Conservation (phyloP, 1,140 invertebrate genomes). For the Littorina saxatilis region DNA sequence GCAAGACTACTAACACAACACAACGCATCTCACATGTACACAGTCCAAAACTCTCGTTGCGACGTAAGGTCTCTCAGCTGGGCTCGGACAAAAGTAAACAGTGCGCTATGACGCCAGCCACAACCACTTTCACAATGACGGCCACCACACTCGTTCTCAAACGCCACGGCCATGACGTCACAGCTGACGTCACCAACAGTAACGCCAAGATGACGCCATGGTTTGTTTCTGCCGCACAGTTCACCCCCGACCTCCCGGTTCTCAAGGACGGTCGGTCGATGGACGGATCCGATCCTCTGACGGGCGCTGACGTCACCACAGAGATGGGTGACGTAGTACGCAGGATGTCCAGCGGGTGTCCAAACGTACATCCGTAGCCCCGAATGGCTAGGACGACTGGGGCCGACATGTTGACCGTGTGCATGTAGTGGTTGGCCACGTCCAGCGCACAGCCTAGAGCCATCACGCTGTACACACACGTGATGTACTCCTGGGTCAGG, state of each 20-base stretch:
- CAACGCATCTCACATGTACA: too few relatives aligned
- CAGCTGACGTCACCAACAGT: not conserved
- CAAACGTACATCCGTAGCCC: slow-evolving; percentile 46
- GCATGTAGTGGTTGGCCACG: slow-evolving; percentile 48
- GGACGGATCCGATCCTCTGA: not conserved
- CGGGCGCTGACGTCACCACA: slow-evolving; percentile 32
- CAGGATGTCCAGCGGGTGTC: slow-evolving; percentile 48
- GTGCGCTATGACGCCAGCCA: not conserved
- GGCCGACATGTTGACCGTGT: slow-evolving; percentile 41
- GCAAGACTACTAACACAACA: too few relatives aligned
- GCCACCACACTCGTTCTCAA: not conserved
- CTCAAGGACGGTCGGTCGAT: slow-evolving; percentile 5
- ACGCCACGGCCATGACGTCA: not conserved
- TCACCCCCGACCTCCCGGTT: slow-evolving; percentile 1
- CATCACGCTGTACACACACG: slow-evolving; percentile 47
- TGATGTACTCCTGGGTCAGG: slow-evolving; percentile 51
- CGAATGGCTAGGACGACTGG: slow-evolving; percentile 40
- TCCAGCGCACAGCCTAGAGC: slow-evolving; percentile 48
- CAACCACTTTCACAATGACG: not conserved
- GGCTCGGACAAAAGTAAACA: not conserved
- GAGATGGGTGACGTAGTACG: slow-evolving; percentile 39
- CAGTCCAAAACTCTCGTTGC: too few relatives aligned
- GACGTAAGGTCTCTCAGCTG: not conserved
- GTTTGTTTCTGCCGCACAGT: not conserved
- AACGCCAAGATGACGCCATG: not conserved